Conservation (phyloP, 2,888 invertebrate species). For the Cosmia pyralina region DNA sequence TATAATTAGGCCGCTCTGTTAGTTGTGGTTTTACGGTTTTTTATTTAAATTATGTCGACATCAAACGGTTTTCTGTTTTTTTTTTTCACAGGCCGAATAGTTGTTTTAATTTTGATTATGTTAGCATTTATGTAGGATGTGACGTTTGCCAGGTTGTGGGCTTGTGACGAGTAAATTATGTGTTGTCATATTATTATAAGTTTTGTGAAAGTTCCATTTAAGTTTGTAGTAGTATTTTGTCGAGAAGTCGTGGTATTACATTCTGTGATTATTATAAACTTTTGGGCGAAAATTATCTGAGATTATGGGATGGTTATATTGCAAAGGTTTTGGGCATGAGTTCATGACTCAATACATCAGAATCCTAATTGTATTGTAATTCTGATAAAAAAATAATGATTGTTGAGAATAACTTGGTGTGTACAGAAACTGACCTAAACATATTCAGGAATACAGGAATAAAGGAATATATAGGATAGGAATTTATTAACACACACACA, state of each 20-base stretch:
- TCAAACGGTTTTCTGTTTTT: conserved; percentile 34
- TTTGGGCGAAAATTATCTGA: conserved; percentile 34
- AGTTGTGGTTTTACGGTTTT: conserved; percentile 57
- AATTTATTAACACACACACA: too few species aligned
- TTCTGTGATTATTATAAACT: conserved; percentile 51
- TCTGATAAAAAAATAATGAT: too few species aligned
- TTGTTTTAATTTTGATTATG: neutral
- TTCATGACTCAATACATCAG: neutral
- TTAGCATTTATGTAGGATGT: conserved; percentile 9
- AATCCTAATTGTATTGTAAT: neutral
- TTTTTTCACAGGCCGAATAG: conserved; percentile 4
- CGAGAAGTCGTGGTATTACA: conserved; percentile 31
- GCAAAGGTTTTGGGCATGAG: conserved; percentile 39
- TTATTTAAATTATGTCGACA: conserved; percentile 44
- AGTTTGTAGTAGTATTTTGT: conserved; percentile 47
- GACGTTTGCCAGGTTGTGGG: conserved; percentile 23
- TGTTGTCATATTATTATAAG: conserved; percentile 43
- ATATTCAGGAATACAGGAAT: too few species aligned
- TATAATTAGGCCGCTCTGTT: conserved; percentile 68
- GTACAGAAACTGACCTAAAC: neutral
- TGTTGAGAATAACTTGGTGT: neutral
- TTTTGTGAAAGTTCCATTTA: conserved; percentile 45
- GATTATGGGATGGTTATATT: conserved; percentile 47
- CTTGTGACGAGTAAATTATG: conserved; percentile 15
- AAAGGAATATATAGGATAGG: too few species aligned